Percentiles rank a stretch among this genome's conserved stretches.
Evolutionary conservation across 2,113 vertebrate species (phyloP).

Genomic region (Cariama cristata): DNA sequence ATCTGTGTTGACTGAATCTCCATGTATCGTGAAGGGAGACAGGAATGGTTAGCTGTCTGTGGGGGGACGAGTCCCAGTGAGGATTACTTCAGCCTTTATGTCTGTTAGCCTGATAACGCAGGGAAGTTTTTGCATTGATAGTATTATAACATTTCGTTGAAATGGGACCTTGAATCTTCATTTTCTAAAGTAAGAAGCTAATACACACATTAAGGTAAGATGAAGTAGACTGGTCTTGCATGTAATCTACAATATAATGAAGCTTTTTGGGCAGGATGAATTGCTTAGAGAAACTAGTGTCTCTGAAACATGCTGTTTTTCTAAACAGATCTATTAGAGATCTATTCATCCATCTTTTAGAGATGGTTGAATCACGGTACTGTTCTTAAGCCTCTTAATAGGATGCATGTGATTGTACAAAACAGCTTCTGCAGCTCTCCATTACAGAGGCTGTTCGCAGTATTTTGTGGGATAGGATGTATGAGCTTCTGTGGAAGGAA

Average conservation of each 20-base stretch:
- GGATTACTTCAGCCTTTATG: background rate
- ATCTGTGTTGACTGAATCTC: background rate
- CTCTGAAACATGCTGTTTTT: background rate
- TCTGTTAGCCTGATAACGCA: background rate
- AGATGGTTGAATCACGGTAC: background rate
- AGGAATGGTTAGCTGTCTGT: background rate
- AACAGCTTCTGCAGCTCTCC: background rate
- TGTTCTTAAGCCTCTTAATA: background rate
- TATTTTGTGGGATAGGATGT: background rate
- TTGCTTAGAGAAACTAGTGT: background rate
- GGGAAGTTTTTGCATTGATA: background rate
- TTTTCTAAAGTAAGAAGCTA: background rate
- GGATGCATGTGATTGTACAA: background rate
- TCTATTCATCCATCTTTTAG: background rate
- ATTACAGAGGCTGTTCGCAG: background rate
- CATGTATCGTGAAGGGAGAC: background rate
- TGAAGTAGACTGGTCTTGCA: background rate
- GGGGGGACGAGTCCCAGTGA: accelerated
- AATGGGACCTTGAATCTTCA: background rate
- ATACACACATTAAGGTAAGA: background rate
- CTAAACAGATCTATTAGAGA: background rate
- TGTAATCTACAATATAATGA: background rate
- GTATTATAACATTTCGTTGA: background rate
- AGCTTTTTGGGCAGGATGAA: background rate
- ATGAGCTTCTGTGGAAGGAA: background rate